A percentile compares a stretch with the other conserved stretches of the same genome.
These are phyloP conservation scores for Catocala sponsa DNA, from an alignment of 2,888 invertebrate genomes.

Conservation along the genomic window DNA sequence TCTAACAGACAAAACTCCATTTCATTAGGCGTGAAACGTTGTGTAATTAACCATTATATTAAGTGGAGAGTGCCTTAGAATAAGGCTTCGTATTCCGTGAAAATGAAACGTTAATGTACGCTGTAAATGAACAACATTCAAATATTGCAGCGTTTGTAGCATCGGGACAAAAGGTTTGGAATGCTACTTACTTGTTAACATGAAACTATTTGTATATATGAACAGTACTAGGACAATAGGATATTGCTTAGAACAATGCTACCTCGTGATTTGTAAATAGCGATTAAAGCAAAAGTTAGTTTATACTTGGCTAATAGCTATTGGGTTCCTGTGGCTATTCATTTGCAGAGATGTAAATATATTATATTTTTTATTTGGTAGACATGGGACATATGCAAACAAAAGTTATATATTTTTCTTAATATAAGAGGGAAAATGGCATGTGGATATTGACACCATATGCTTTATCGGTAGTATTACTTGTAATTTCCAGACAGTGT, in stretches of 20 bases:
- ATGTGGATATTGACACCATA: too few species aligned
- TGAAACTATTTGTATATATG: slow-evolving; percentile 17
- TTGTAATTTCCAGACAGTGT: too few species aligned
- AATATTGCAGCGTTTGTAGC: slow-evolving; percentile 3
- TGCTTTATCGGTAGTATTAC: too few species aligned
- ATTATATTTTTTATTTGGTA: too few species aligned
- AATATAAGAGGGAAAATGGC: too few species aligned
- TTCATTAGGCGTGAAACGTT: slow-evolving; percentile 14
- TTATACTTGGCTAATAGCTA: slow-evolving; percentile 31
- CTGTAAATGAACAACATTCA: slow-evolving; percentile 14
- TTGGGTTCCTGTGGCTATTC: neutral
- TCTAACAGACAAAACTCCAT: slow-evolving; percentile 13
- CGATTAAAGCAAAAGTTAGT: slow-evolving; percentile 30
- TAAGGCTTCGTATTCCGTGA: slow-evolving; percentile 1
- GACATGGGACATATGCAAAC: too few species aligned
- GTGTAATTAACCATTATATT: slow-evolving; percentile 20
- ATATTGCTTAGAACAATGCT: slow-evolving; percentile 35
- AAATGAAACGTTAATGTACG: slow-evolving; percentile 12
- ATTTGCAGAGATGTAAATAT: too few species aligned
- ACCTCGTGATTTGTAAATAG: slow-evolving; percentile 33
- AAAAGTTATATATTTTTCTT: too few species aligned
- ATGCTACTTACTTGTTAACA: neutral
- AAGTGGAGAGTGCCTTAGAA: slow-evolving; percentile 14
- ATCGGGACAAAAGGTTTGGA: slow-evolving; percentile 6
- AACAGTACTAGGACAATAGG: slow-evolving; percentile 17